Evolutionary conservation across 92 coral and sea anemone species (phyloP).

Genomic region (Heteractis magnifica): DNA sequence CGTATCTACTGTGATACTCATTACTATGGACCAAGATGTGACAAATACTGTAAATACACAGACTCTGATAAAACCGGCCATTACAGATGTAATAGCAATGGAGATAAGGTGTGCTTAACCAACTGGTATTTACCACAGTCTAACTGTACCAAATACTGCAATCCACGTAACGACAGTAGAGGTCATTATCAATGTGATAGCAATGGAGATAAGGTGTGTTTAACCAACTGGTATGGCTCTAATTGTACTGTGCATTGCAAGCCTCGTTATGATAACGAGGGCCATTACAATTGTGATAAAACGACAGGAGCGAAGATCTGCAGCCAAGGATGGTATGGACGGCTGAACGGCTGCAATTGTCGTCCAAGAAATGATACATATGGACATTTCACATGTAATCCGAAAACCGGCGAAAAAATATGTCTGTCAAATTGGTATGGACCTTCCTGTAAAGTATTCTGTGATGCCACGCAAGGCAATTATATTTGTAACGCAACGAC

Average conservation of each 20-base stretch:
- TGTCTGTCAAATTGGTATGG: slow-evolving; percentile 51
- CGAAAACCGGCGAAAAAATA: slow-evolving; percentile 58
- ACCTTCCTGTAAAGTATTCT: slow-evolving; percentile 13
- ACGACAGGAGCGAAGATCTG: slow-evolving; percentile 54
- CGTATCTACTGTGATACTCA: slow-evolving; percentile 18
- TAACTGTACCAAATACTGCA: slow-evolving; percentile 43
- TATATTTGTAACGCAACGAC: slow-evolving; percentile 48
- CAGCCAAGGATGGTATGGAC: slow-evolving; percentile 62
- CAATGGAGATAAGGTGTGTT: slow-evolving; percentile 44
- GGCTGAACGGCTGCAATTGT: slow-evolving; percentile 48
- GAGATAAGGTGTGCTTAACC: slow-evolving; percentile 45
- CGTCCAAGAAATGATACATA: slow-evolving; percentile 40
- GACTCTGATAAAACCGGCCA: slow-evolving; percentile 41
- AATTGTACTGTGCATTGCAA: slow-evolving; percentile 55
- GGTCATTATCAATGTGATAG: slow-evolving; percentile 51
- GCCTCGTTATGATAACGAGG: slow-evolving; percentile 43
- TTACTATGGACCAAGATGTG: slow-evolving; percentile 49
- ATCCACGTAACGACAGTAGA: slow-evolving; percentile 23
- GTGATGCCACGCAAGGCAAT: slow-evolving; percentile 5
- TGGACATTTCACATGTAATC: slow-evolving; percentile 67
- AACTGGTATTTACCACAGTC: slow-evolving; percentile 43
- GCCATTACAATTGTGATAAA: slow-evolving; percentile 51
- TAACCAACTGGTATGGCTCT: slow-evolving; percentile 53
- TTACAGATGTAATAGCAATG: slow-evolving; percentile 36
- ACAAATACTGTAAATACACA: slow-evolving; percentile 40